phyloP scores from a whole-genome alignment of 2,888 invertebrate genomes.

The Microplitis manilae region DNA sequence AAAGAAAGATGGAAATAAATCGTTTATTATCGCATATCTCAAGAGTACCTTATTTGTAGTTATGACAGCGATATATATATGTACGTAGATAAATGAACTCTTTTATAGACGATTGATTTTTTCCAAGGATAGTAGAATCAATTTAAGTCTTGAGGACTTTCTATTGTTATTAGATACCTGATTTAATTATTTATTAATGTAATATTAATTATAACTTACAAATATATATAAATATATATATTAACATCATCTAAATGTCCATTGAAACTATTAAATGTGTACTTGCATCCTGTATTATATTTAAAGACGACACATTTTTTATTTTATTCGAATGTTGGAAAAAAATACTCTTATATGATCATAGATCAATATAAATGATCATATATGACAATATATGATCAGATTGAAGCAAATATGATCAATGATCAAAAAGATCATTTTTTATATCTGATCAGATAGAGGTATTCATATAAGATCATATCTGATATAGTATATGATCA shows the following conservation, averaged over 20 bases:
- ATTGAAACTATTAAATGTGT: neutral
- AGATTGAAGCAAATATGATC: no score
- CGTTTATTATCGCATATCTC: neutral
- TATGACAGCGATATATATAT: neutral
- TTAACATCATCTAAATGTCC: neutral
- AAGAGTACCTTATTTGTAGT: neutral
- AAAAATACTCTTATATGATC: no score
- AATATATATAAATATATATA: neutral
- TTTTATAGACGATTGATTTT: neutral
- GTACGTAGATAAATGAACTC: neutral
- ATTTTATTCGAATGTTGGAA: no score
- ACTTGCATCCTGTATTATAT: conserved; percentile 19
- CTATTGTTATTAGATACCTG: neutral
- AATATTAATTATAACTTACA: neutral
- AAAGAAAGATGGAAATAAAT: neutral
- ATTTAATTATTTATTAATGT: neutral
- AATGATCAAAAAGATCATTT: no score
- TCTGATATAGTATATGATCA: no score
- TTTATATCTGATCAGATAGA: no score
- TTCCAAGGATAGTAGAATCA: neutral
- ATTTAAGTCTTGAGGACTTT: neutral
- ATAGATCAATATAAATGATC: no score
- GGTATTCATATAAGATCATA: no score
- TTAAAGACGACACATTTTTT: neutral
- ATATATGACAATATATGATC: no score